Evolutionary conservation across 1,140 invertebrate genomes (phyloP).

Genomic region (Zaprionus camerounensis): DNA sequence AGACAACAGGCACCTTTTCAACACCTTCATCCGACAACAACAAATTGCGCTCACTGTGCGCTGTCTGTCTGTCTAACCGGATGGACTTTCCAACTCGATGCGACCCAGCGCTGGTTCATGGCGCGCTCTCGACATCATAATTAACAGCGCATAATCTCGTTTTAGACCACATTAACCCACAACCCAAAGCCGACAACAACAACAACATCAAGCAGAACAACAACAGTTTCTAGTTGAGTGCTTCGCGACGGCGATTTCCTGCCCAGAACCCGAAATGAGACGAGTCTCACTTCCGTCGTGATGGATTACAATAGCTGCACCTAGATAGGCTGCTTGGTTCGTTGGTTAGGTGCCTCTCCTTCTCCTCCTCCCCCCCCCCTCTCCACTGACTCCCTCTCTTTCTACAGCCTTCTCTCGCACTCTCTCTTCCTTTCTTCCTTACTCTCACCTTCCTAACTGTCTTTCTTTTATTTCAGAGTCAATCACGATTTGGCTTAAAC

Average conservation of each 20-base stretch:
- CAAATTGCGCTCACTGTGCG: too few species aligned
- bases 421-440: not conserved
- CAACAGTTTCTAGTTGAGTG: slow-evolving; percentile 35
- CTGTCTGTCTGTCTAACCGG: slow-evolving; percentile 15
- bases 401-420: not conserved
- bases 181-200: slow-evolving; percentile 13
- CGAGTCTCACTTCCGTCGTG: slow-evolving; percentile 21
- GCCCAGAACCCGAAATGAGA: slow-evolving; percentile 14
- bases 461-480: not conserved
- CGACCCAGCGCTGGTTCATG: slow-evolving; percentile 6
- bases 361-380: fast-evolving
- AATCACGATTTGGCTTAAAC: not conserved
- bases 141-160: slow-evolving; percentile 27
- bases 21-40: not conserved
- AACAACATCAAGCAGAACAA: slow-evolving; percentile 14
- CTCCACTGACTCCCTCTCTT: too few species aligned
- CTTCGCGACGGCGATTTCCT: slow-evolving; percentile 24
- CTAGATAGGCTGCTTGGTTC: not conserved
- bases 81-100: slow-evolving; percentile 18
- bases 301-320: slow-evolving; percentile 1
- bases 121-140: slow-evolving; percentile 23
- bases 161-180: slow-evolving; percentile 29
- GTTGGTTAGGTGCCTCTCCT: not conserved
- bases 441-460: not conserved
- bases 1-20: not conserved